Base-by-base conservation (phyloP, 2,888 invertebrate genomes). In the Polyommatus icarus region DNA sequence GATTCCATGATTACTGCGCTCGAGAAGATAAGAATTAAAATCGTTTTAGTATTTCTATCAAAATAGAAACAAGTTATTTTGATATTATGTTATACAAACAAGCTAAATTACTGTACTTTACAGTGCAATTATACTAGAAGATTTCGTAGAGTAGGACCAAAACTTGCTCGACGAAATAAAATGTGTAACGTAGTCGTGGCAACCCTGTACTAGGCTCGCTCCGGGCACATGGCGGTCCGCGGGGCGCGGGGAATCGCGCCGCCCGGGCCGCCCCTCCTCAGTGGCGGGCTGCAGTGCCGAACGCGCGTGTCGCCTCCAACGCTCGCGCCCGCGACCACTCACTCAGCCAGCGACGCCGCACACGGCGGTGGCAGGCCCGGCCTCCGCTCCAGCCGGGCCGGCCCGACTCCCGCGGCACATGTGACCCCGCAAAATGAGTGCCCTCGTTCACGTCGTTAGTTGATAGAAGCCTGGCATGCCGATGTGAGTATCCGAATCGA, bases 211-310 rank as follows among this genome's bases (percentile, higher is more conserved):
- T 82, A 79, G 82, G 83, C 81, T 81, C 81, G 88, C 87, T 88
- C 87, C 89, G 90, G 90, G 90, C 91, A 90, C 89, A 91, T 90
- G 88, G 83, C 83, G 81, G 81, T 81, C 84, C 85, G 84, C 83
- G 87, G 87, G 88, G 89, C 88, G 67, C 85, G 87, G 89, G 86
- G 87, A 88, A 89, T 88, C 85, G 86, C 89, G 86, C 87, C 86
- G 85, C 90, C 91, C 91, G 91, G 91, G 91, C 90, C 92, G 91
- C 92, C 93, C 92, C 93, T 91, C 92, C 93, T 91, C 93, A 93
- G 93, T 93, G 93, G 91, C 92, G 92, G 92, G 88, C 89, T 91
- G 93, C 93, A 92, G 92, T 92, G 91, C 92, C 91, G 90, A 88
- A 90, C 91, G 92, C 92, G 93, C 93, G 93, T 92, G 92, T 93